Base-by-base conservation (phyloP, 30 jellyfish, hydroid and myxozoan genomes). In the Rhopilema esculentum region DNA sequence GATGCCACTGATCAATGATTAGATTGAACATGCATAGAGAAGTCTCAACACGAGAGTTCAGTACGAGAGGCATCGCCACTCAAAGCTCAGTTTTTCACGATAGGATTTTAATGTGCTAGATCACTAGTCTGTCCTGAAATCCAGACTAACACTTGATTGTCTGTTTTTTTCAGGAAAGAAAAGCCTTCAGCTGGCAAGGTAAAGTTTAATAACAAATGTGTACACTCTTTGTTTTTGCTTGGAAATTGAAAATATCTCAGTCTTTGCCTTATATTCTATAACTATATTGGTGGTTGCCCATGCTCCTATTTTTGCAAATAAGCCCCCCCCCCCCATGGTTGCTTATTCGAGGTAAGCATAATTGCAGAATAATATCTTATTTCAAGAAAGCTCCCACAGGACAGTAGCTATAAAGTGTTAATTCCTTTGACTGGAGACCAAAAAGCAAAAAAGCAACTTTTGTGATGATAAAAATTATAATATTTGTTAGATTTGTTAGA, bases 181-280 rank as follows among this genome's bases (percentile, higher is more conserved):
- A 16, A 63, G 62, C 75, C 63, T 66, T 40, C 51, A 81, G 7
- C 50, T 51, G 16, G 83, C 83, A 68, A 66, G 91, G 91, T 81
- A 68, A 15, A 19, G 8, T 40, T n/a, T 24, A 27, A 23, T 4
- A 67, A 51, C 19, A 51, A 19, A 51, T 51, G 66, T 19, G 19
- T 51, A 51, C 66, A 51, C 19, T 63, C 21, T 18, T 4, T 63
- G n/a, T 63, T 19, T n/a, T n/a, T n/a, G n/a, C n/a, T n/a, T n/a
- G n/a, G n/a, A n/a, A n/a, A n/a, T n/a, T n/a, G n/a, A n/a, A n/a
- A n/a, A n/a, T n/a, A n/a, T n/a, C n/a, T n/a, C n/a, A n/a, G n/a
- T n/a, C n/a, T n/a, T n/a, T n/a, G n/a, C n/a, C n/a, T n/a, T n/a
- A n/a, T n/a, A n/a, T n/a, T n/a, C n/a, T n/a, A n/a, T n/a, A n/a